These are phyloP conservation scores for Aleiodes leptofemur DNA, from an alignment of 2,888 invertebrate genomes.

Conservation along the genomic window DNA sequence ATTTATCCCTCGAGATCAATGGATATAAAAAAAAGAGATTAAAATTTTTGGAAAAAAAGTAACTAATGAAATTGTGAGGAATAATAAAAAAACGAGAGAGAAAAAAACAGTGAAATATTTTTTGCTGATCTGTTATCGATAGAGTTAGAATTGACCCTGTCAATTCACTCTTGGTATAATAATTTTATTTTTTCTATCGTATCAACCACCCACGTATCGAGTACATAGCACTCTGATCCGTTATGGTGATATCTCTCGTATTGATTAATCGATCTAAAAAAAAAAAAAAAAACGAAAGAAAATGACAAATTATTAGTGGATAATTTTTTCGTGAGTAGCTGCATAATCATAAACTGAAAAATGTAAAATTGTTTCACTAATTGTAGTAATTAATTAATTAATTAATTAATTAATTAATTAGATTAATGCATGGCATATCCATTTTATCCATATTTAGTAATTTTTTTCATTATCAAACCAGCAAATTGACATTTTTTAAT, in stretches of 20 bases:
- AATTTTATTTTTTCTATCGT: conserved; percentile 63
- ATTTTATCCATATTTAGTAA: neutral
- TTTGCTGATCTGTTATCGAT: conserved; percentile 60
- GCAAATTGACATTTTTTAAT: no score
- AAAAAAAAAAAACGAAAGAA: conserved; percentile 42
- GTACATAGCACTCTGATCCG: conserved; percentile 42
- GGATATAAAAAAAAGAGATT: conserved; percentile 1
- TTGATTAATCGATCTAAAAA: conserved; percentile 33
- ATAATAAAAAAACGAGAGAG: conserved; percentile 27
- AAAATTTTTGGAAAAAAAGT: neutral
- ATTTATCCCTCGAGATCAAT: neutral
- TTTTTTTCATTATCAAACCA: no score
- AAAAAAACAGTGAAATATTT: conserved; percentile 54
- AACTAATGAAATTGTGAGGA: conserved; percentile 15
- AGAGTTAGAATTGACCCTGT: conserved; percentile 44
- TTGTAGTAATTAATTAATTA: neutral
- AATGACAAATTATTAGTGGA: conserved; percentile 45
- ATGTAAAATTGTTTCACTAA: neutral
- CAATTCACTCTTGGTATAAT: conserved; percentile 57
- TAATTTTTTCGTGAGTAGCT: neutral
- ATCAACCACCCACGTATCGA: conserved; percentile 46
- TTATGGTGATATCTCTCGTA: conserved; percentile 51
- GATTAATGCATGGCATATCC: neutral
- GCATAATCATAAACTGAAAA: neutral
- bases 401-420: neutral